Evolutionary conservation across 2,797 vertebrate genomes (phyloP).

Genomic region (Caiman crocodilus): DNA sequence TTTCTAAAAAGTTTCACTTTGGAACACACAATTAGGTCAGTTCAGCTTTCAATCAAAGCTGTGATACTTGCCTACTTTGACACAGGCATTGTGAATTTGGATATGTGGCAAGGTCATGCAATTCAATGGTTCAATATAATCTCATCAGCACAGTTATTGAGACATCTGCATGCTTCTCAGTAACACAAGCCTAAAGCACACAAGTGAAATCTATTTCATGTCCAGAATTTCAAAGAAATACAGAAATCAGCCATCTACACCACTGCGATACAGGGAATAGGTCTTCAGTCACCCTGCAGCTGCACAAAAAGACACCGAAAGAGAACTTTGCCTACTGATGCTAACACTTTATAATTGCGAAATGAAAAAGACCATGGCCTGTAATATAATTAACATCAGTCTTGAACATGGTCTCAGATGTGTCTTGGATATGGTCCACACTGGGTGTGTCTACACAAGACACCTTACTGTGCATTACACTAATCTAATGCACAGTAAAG

Average conservation of each 20-base stretch:
- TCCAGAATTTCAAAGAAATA: conserved; percentile 52
- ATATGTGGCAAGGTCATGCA: conserved; percentile 20
- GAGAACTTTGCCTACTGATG: conserved; percentile 37
- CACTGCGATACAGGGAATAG: conserved; percentile 24
- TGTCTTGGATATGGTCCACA: not conserved
- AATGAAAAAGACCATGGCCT: conserved; percentile 29
- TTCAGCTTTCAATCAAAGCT: conserved; percentile 3
- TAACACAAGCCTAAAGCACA: conserved; percentile 47
- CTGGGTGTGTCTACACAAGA: no score
- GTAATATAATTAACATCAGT: not conserved
- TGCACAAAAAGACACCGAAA: conserved; percentile 32
- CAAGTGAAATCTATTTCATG: conserved; percentile 55
- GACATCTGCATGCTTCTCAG: conserved; percentile 41
- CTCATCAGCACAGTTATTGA: conserved; percentile 27
- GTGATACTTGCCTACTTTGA: not conserved
- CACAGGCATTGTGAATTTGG: not conserved
- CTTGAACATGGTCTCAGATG: not conserved
- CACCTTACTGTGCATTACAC: no score
- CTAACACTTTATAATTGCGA: conserved; percentile 29
- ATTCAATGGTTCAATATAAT: conserved; percentile 40
- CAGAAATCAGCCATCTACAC: conserved; percentile 2
- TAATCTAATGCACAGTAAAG: no score
- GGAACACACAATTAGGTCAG: not conserved
- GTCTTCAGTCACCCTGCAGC: not conserved
- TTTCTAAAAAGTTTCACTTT: conserved; percentile 4